Base-by-base conservation (phyloP, 2,888 invertebrate species). In the Leptogaster cylindrica region DNA sequence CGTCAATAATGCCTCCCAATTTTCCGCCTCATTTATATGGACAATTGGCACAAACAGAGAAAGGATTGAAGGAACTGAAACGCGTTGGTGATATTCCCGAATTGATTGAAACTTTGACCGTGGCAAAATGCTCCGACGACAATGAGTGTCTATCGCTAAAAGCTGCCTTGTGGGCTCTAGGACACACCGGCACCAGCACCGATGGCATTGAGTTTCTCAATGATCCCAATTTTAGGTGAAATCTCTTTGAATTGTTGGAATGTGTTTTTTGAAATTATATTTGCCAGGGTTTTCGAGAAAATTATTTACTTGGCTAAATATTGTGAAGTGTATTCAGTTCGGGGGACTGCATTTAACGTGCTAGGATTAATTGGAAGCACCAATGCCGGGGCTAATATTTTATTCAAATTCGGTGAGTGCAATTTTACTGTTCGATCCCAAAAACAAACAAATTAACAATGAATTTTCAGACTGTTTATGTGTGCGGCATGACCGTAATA, bases 281-380 rank as follows among this genome's bases (percentile, higher is more conserved):
- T 44, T 68, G 72, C 1, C 41, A 80, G 79, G 70, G 76, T 81
- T 7, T 81, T 78, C 67, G 81, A 81, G 67, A 80, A 78, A 73
- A 75, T 81, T 3, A 81, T 93, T 70, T 79, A 87, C 52, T 80
- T 96, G 71, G 94, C 93, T 0, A 90, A 91, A 77, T 87, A 87
- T 72, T 89, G 91, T 78, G 87, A 88, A 2, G 91, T 96, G 39
- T 94, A 95, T 77, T 91, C 95, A 0, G 85, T 97, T 55, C 85
- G 95, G 70, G 95, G 94, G 2, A 94, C 95, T 0, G 92, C 95
- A 1, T 92, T 94, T 80, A 94, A 93, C 77, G 89, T 90, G 4
- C 70, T 79, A 68, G 91, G 94, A 23, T 84, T 97, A 28, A 86
- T 97, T 50, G 91, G 91, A 0, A 90, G 91, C 67, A 95, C 94